Evolutionary conservation across 1,140 invertebrate genomes (phyloP).

Genomic region (Linepithema humile): DNA sequence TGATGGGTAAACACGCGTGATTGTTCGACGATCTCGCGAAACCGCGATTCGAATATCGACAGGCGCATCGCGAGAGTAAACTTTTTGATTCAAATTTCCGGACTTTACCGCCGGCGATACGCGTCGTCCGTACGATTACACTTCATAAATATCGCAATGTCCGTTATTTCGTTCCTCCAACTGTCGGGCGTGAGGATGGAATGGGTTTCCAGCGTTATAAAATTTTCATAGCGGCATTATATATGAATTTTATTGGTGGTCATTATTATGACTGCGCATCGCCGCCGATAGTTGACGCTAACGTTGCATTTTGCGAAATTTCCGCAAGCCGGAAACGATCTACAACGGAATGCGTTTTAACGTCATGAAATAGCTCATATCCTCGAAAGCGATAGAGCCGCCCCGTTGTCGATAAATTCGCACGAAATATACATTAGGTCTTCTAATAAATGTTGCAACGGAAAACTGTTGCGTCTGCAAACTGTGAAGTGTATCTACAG

Average conservation of each 20-base stretch:
- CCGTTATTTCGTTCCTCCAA: conserved; percentile 26
- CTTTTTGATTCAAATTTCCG: conserved; percentile 38
- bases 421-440: too few species aligned
- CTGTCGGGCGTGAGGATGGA: not conserved
- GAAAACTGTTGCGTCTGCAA: conserved; percentile 18
- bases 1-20: not conserved
- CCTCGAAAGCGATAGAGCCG: not conserved
- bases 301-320: conserved; percentile 28
- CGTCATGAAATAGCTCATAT: not conserved
- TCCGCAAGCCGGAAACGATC: conserved; percentile 17
- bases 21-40: not conserved
- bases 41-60: not conserved
- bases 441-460: too few species aligned
- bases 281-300: conserved; percentile 16
- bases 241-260: conserved; percentile 49
- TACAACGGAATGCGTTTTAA: not conserved
- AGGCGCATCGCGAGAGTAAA: not conserved
- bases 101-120: not conserved
- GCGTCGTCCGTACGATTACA: not conserved
- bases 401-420: conserved; percentile 17
- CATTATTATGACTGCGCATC: not conserved
- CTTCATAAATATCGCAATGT: conserved; percentile 36
- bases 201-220: conserved; percentile 46
- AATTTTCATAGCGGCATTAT: conserved; percentile 54
- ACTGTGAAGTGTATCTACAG: not conserved